Evolutionary conservation across 2,113 vertebrate species (phyloP).

Genomic region (Falco punctatus): DNA sequence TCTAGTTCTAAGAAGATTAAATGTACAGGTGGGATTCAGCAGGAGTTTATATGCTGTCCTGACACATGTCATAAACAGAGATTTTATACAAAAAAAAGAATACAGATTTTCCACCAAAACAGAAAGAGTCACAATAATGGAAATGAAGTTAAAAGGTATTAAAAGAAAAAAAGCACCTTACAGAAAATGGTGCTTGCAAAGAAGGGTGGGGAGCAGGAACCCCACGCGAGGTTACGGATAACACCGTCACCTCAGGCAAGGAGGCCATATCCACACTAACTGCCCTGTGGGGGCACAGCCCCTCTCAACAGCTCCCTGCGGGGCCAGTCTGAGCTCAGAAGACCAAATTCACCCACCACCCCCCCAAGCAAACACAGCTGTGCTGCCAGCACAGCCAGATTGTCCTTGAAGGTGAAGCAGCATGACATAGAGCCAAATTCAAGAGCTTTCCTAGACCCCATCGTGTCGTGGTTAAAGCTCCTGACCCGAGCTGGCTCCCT

Average conservation of each 20-base stretch:
- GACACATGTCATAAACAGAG: conserved; percentile 76
- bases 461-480: fast-evolving
- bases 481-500: neutral
- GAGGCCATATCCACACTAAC: fast-evolving
- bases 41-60: conserved; percentile 54
- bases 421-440: neutral
- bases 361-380: neutral
- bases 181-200: neutral
- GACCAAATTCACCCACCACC: neutral
- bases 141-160: neutral
- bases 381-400: neutral
- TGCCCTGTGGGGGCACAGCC: fast-evolving
- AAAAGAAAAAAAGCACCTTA: neutral
- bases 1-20: conserved; percentile 52
- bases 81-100: conserved; percentile 48
- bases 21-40: conserved; percentile 76
- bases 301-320: neutral
- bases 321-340: neutral
- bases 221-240: fast-evolving
- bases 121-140: neutral
- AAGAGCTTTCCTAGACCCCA: neutral
- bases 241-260: fast-evolving
- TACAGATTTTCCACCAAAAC: conserved; percentile 24
- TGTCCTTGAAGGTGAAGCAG: neutral
- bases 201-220: neutral